Percentiles rank a stretch among this genome's conserved stretches.
Evolutionary conservation across 2,888 invertebrate species (phyloP).

Genomic region (Drosophila prolongata): DNA sequence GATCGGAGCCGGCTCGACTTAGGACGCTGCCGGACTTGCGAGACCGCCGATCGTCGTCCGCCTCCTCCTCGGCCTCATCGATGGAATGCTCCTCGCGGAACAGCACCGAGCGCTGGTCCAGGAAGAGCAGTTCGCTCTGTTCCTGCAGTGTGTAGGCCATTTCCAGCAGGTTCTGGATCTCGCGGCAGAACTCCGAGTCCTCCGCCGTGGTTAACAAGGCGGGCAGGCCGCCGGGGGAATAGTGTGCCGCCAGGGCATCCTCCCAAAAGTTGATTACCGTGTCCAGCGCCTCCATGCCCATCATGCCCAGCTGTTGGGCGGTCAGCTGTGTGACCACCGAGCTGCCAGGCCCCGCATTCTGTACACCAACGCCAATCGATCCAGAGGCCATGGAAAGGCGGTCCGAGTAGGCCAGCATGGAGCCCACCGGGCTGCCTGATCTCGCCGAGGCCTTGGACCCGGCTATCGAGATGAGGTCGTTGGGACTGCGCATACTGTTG

Average conservation of each 20-base stretch:
- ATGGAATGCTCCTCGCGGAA: slow-evolving; percentile 91
- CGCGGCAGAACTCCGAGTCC: slow-evolving; percentile 93
- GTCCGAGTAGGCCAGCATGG: slow-evolving; percentile 87
- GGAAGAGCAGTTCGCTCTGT: slow-evolving; percentile 93
- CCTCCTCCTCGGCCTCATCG: slow-evolving; percentile 82
- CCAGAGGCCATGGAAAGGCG: slow-evolving; percentile 89
- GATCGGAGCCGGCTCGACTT: slow-evolving; percentile 84
- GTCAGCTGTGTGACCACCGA: slow-evolving; percentile 87
- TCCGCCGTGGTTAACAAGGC: slow-evolving; percentile 92
- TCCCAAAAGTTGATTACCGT: slow-evolving; percentile 97
- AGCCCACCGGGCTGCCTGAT: slow-evolving; percentile 87
- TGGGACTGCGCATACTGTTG: slow-evolving; percentile 88
- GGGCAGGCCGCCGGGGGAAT: slow-evolving; percentile 84
- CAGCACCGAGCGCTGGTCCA: slow-evolving; percentile 94
- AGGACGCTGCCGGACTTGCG: slow-evolving; percentile 73
- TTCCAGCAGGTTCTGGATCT: slow-evolving; percentile 92
- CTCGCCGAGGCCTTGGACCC: slow-evolving; percentile 87
- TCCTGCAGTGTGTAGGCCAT: slow-evolving; percentile 94
- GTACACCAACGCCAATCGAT: slow-evolving; percentile 86
- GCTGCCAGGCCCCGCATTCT: slow-evolving; percentile 9
- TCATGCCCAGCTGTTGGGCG: slow-evolving; percentile 94
- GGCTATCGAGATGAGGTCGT: slow-evolving; percentile 88
- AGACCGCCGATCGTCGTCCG: slow-evolving; percentile 74
- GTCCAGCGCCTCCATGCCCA: slow-evolving; percentile 97
- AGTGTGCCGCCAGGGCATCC: slow-evolving; percentile 94